These are phyloP conservation scores for Aix galericulata DNA, from an alignment of 2,113 vertebrate genomes.

Conservation along the genomic window DNA sequence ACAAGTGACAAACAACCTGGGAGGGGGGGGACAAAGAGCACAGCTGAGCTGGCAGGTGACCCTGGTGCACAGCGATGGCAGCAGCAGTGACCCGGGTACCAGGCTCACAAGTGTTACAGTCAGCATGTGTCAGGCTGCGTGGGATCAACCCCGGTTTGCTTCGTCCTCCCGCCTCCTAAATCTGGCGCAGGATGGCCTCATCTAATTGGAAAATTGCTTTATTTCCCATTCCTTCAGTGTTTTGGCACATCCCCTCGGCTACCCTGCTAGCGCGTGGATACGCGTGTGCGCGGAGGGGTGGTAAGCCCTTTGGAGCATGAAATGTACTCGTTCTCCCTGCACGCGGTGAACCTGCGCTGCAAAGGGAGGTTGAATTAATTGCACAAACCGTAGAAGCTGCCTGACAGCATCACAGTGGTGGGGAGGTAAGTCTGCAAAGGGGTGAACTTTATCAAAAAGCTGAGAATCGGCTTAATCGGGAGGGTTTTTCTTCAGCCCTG, in stretches of 20 bases:
- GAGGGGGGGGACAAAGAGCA: background rate
- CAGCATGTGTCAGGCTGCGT: accelerated
- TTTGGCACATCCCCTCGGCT: background rate
- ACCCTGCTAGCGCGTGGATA: background rate
- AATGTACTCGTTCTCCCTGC: conserved; percentile 18
- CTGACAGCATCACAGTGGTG: accelerated
- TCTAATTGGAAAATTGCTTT: background rate
- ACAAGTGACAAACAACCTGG: background rate
- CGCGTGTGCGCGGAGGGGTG: background rate
- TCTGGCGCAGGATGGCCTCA: background rate
- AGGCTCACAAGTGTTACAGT: background rate
- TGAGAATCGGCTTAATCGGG: background rate
- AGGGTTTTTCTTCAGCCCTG: background rate
- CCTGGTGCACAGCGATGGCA: background rate
- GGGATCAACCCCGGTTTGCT: background rate
- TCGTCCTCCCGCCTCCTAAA: background rate
- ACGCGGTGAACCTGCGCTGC: background rate
- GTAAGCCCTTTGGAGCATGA: conserved; percentile 52
- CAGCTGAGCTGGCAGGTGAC: background rate
- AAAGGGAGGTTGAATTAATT: conserved; percentile 40
- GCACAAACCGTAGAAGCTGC: conserved; percentile 7
- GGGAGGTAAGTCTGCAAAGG: background rate
- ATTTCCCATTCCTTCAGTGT: background rate
- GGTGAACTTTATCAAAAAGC: background rate
- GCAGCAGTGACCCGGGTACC: background rate